Evolutionary conservation across 2,113 vertebrate genomes (phyloP).

Genomic region (Leptocoma aspasia): DNA sequence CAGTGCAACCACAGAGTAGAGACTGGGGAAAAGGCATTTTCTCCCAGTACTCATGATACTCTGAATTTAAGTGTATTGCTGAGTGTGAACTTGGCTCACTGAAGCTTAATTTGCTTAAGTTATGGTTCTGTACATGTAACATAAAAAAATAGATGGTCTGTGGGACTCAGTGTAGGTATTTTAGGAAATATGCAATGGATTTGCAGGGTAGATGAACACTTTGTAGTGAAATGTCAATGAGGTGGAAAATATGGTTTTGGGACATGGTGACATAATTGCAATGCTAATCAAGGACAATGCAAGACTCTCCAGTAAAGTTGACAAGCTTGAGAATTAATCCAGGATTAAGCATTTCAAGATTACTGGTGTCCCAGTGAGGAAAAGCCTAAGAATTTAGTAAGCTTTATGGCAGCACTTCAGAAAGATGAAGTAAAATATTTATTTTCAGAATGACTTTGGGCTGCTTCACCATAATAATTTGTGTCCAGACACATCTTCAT

Average conservation of each 20-base stretch:
- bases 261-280: constrained; percentile 23
- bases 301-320: constrained; percentile 16
- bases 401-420: constrained; percentile 23
- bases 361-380: constrained; percentile 9
- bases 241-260: constrained; percentile 5
- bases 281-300: constrained; percentile 38
- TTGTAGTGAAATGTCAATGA: background rate
- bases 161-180: background rate
- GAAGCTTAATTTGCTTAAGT: background rate
- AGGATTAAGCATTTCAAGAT: constrained; percentile 55
- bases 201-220: background rate
- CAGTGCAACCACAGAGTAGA: background rate
- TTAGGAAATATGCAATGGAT: background rate
- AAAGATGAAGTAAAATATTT: constrained; percentile 2
- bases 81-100: background rate
- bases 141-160: background rate
- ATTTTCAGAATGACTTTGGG: background rate
- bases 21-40: background rate
- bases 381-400: constrained; percentile 30
- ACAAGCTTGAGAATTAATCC: constrained; percentile 55
- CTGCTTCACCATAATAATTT: background rate
- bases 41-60: background rate
- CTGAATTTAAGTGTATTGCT: background rate
- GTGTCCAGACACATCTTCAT: background rate
- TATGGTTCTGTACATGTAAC: background rate